Evolutionary conservation across 2,888 invertebrate species (phyloP), one percentile per base, ranked within the genome.

Genomic region (Nowickia ferox): DNA sequence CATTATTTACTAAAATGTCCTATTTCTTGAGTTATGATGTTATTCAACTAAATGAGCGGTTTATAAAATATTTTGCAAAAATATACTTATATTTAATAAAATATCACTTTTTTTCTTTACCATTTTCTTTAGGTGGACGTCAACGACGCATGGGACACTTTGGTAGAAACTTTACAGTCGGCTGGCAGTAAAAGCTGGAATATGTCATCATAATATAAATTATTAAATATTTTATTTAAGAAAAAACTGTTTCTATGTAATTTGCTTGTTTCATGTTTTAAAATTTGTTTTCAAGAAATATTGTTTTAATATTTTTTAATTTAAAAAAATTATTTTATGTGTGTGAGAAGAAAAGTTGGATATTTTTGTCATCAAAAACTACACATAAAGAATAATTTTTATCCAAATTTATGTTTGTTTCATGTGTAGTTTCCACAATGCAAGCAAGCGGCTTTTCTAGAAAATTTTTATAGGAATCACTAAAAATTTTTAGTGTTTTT

Each of bases 101-200:
- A 59, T n/a, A 53, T 61, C 30, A n/a, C 5, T 48, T 55, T 69
- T 79, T 42, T 68, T 22, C 30, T 44, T 59, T 38, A 72, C 22
- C 8, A 59, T 48, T 38, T 65, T 84, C 87, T 89, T 22, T 89
- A 93, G 93, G 88, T 90, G 92, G 92, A 88, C 97, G 97, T 92
- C 94, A 96, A 93, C 95, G 96, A 91, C 96, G 97, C 92, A 94
- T 95, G 94, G 96, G 96, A 93, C 95, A 96, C 93, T 95, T 96
- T 94, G 95, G 95, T 89, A 96, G 96, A 93, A 97, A 97, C 93
- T 96, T 96, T 93, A 95, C 96, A 92, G 96, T 96, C 93, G 97
- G 97, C 38, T 87, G 87, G 81, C 87, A 88, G 69, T 87, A 87
- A 55, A 78, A 46, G 53, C 40, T 19, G 9, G 38, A 68, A 19